Conservation (phyloP, 2,888 invertebrate genomes). For the Tipula unca region DNA sequence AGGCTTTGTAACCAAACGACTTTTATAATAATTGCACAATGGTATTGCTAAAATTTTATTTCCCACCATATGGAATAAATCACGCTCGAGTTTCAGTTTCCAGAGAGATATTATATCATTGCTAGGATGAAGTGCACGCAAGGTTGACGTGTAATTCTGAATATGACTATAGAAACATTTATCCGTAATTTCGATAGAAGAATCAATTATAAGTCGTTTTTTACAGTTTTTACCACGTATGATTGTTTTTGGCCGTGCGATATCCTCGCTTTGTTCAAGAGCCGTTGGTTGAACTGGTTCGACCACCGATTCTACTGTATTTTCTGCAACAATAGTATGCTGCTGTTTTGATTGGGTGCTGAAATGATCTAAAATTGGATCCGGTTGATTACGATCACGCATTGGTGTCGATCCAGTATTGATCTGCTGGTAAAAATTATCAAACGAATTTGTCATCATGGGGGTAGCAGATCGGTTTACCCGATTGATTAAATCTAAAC, state of each 20-base stretch:
- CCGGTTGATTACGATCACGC: background rate
- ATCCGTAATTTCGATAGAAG: background rate
- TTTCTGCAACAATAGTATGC: background rate
- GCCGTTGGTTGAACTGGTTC: background rate
- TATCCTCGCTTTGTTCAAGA: background rate
- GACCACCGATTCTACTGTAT: background rate
- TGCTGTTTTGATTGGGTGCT: background rate
- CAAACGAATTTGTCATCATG: background rate
- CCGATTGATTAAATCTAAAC: background rate
- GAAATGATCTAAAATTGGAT: background rate
- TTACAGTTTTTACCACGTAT: background rate
- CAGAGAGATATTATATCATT: background rate
- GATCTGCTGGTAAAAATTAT: background rate
- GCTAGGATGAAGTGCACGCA: background rate
- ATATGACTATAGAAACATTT: background rate
- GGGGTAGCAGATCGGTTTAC: background rate
- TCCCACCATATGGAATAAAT: background rate
- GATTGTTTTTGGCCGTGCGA: background rate
- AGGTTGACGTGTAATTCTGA: background rate
- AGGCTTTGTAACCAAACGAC: background rate
- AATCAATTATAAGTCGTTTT: background rate
- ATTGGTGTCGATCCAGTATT: background rate
- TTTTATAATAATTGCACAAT: background rate
- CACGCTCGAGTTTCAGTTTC: background rate
- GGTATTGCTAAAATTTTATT: background rate